Conservation (phyloP, 2,113 vertebrate genomes). For the Anthoscopus minutus region DNA sequence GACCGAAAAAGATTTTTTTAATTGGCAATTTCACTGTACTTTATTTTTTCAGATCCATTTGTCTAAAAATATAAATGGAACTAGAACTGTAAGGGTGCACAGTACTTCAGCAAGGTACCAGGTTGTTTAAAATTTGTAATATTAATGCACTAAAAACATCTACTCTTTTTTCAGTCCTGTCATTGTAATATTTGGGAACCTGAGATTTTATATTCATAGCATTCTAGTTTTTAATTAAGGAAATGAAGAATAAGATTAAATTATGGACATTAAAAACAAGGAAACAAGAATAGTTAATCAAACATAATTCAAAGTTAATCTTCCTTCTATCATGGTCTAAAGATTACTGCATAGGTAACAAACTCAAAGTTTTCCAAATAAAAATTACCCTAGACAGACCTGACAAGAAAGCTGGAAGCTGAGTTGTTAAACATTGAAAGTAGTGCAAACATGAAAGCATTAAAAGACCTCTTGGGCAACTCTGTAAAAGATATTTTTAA, state of each 20-base stretch:
- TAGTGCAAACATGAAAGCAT: neutral
- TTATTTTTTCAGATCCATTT: neutral
- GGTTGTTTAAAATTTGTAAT: neutral
- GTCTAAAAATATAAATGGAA: neutral
- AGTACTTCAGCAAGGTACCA: neutral
- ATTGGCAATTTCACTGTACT: neutral
- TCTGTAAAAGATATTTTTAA: neutral
- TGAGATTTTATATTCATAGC: neutral
- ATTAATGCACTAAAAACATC: neutral
- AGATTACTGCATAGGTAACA: neutral
- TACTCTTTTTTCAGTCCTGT: neutral
- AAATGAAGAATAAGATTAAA: neutral
- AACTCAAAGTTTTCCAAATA: neutral
- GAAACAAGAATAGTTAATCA: neutral
- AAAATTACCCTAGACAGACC: neutral
- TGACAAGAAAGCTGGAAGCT: neutral
- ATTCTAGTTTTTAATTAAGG: neutral
- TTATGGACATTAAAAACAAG: neutral
- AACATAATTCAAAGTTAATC: neutral
- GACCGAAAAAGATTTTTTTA: neutral
- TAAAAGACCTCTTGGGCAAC: neutral
- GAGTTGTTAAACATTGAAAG: neutral
- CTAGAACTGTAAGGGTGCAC: fast-evolving
- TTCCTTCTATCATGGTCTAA: neutral
- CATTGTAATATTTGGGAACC: neutral